Evolutionary conservation across 1,140 invertebrate genomes (phyloP), one percentile per base, ranked within the genome.

Genomic region (Magallana ariakensis): DNA sequence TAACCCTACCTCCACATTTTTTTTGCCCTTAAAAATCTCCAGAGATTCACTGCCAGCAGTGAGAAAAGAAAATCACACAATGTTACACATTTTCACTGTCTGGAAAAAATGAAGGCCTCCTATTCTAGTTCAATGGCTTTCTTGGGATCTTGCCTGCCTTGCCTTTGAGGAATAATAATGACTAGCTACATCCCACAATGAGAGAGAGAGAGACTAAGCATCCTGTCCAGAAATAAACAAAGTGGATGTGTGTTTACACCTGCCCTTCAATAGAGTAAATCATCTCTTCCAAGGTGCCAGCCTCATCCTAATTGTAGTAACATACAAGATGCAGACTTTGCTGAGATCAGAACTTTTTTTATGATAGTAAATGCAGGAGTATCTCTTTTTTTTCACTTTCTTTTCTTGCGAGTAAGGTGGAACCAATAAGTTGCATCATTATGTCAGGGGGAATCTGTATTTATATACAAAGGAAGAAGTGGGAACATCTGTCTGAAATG

Each of bases 181-280:
- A 26, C 66, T 70, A 70, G 33, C 66, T 26, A 26, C 66, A 75
- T 75, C 66, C 66, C 19, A 75, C 66, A 75, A 22, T 75, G 33
- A 19, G 7, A 75, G 7, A 11, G 33, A 46, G 33, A 46, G 33
- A 46, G 33, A 46, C 33, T 46, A 46, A 75, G 66, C 66, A 75
- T 75, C 66, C 66, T 75, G 66, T 75, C 66, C 66, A 75, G 66
- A 75, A 75, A 75, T 75, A 75, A 75, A 75, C 66, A 75, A 26
- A 26, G 66, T 75, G 9, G 66, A 75, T 75, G 66, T 75, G 22
- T 75, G 66, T 75, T 75, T 75, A 75, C 66, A 75, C 66, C 66
- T 75, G 7, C 26, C 22, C 22, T 75, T 13, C 66, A n/a, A 15
- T 19, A 16, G 19, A 16, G 58, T 62, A 62, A 62, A 62, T 62